phyloP scores from a whole-genome alignment of 2,113 vertebrate species.

The Carassius auratus region DNA sequence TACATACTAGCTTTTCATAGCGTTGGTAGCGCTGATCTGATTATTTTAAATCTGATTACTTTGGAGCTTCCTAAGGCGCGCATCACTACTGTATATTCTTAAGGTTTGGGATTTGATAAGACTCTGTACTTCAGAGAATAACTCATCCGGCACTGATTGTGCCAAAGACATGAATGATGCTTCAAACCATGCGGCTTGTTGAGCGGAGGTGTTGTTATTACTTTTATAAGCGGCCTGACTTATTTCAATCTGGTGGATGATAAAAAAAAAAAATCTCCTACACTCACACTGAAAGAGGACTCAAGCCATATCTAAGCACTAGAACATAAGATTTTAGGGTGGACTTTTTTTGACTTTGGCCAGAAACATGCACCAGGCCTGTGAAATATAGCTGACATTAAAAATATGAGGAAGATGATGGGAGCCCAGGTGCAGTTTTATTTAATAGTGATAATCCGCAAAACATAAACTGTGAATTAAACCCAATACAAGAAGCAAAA shows the following conservation, averaged over 20 bases:
- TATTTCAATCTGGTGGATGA: conserved; percentile 6
- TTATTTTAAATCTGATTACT: conserved; percentile 18
- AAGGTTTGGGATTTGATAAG: neutral
- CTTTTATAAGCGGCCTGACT: neutral
- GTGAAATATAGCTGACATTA: neutral
- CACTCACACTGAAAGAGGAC: neutral
- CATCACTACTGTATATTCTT: neutral
- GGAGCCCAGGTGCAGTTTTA: neutral
- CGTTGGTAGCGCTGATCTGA: neutral
- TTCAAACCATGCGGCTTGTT: neutral
- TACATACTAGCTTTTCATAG: neutral
- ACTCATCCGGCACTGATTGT: neutral
- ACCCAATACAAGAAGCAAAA: neutral
- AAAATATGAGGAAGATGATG: neutral
- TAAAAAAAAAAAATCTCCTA: neutral
- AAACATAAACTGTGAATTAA: neutral
- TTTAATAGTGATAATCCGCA: neutral
- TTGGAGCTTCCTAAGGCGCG: neutral
- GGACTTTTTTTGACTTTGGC: neutral
- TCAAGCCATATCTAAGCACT: neutral
- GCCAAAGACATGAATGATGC: neutral
- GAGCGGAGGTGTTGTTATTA: neutral
- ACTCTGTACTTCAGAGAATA: neutral
- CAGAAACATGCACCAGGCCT: neutral
- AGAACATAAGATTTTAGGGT: neutral